phyloP scores from a whole-genome alignment of 2,113 vertebrate species.

The Caranx melampygus region DNA sequence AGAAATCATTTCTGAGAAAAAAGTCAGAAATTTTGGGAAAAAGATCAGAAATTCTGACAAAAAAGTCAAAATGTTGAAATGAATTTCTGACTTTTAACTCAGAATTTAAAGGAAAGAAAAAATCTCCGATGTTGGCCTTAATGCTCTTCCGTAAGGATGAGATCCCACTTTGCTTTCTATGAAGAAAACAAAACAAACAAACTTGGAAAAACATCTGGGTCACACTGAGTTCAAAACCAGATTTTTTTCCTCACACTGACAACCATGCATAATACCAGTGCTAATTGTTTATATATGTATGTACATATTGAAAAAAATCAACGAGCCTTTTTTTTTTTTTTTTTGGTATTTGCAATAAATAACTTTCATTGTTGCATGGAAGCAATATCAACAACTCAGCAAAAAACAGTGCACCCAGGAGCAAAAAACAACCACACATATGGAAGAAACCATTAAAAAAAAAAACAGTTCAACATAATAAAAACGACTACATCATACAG shows the following conservation, averaged over 20 bases:
- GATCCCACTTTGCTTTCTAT: too few relatives aligned
- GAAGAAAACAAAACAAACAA: neutral
- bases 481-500: conserved; percentile 86
- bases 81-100: too few relatives aligned
- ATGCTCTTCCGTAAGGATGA: too few relatives aligned
- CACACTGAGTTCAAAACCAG: neutral
- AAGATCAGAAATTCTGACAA: too few relatives aligned
- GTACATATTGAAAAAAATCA: conserved; percentile 76
- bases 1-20: too few relatives aligned
- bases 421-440: conserved; percentile 85
- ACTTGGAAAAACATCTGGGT: neutral
- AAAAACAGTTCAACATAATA: conserved; percentile 70
- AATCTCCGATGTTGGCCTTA: too few relatives aligned
- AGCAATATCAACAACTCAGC: conserved; percentile 90
- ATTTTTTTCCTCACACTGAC: neutral
- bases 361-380: conserved; percentile 89
- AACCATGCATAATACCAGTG: neutral
- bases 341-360: conserved; percentile 86
- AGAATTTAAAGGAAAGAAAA: too few relatives aligned
- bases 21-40: too few relatives aligned
- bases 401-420: conserved; percentile 91
- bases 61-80: too few relatives aligned
- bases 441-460: conserved; percentile 82
- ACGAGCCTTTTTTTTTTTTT: conserved; percentile 81
- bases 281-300: neutral